phyloP scores from a whole-genome alignment of 2,113 vertebrate species.

The Noctilio leporinus region DNA sequence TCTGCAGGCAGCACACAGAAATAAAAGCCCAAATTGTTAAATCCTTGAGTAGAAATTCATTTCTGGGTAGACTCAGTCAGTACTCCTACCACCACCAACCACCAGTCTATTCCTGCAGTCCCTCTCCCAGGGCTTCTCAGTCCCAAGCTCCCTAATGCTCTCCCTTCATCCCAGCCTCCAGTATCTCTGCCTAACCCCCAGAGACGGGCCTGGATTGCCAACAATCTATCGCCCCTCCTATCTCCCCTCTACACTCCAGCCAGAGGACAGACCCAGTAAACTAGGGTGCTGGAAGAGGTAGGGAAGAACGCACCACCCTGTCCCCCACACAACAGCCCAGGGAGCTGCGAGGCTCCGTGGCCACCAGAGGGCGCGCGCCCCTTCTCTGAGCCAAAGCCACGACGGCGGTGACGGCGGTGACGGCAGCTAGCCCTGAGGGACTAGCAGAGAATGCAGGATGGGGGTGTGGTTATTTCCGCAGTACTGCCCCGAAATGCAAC shows the following conservation, averaged over 20 bases:
- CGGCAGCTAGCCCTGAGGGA: background rate
- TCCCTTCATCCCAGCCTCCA: background rate
- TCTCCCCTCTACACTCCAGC: background rate
- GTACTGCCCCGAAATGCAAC: background rate
- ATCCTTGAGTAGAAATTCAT: background rate
- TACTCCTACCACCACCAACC: background rate
- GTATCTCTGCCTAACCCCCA: background rate
- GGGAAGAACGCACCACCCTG: background rate
- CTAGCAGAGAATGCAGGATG: background rate
- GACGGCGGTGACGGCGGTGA: background rate
- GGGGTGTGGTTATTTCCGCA: background rate
- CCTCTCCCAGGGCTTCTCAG: background rate
- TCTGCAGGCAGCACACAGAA: background rate
- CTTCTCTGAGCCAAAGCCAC: conserved; percentile 41
- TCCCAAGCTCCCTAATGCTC: background rate
- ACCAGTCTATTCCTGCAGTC: background rate
- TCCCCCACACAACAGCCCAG: background rate
- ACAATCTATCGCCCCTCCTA: background rate
- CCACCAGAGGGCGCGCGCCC: conserved; percentile 69
- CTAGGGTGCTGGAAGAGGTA: background rate
- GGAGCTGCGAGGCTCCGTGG: background rate
- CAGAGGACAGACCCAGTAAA: background rate
- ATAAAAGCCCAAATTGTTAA: background rate
- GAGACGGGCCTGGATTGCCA: background rate
- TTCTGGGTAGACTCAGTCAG: background rate